Evolutionary conservation across 2,113 vertebrate genomes (phyloP).

Genomic region (Bombycilla garrulus): DNA sequence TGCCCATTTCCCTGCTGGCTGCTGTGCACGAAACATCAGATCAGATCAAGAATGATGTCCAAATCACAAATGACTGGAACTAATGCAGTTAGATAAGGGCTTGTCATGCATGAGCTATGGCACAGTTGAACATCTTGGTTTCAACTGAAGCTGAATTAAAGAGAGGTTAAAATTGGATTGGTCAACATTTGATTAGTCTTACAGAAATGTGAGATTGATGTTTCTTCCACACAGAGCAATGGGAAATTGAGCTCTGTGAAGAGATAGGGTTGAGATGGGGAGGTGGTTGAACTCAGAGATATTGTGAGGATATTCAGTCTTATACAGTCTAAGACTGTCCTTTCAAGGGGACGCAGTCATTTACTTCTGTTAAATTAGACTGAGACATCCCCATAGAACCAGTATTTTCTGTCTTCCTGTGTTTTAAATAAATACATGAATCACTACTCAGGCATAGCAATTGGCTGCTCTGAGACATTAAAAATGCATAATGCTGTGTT

Average conservation of each 20-base stretch:
- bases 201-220: neutral
- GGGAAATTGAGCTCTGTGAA: neutral
- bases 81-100: neutral
- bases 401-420: fast-evolving
- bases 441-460: neutral
- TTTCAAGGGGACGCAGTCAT: neutral
- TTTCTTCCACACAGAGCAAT: neutral
- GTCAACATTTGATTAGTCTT: neutral
- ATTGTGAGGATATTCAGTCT: neutral
- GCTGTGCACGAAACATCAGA: neutral
- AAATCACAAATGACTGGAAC: neutral
- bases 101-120: neutral
- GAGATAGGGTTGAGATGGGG: fast-evolving
- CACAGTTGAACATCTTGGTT: neutral
- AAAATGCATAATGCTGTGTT: neutral
- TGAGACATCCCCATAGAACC: neutral
- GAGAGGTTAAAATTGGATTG: neutral
- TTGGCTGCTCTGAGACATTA: neutral
- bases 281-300: neutral
- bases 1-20: neutral
- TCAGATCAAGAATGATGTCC: neutral
- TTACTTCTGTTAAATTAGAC: neutral
- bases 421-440: neutral
- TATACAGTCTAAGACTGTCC: neutral
- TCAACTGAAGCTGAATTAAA: neutral